Conservation (phyloP, 2,888 invertebrate species). For the Eupithecia abbreviata region DNA sequence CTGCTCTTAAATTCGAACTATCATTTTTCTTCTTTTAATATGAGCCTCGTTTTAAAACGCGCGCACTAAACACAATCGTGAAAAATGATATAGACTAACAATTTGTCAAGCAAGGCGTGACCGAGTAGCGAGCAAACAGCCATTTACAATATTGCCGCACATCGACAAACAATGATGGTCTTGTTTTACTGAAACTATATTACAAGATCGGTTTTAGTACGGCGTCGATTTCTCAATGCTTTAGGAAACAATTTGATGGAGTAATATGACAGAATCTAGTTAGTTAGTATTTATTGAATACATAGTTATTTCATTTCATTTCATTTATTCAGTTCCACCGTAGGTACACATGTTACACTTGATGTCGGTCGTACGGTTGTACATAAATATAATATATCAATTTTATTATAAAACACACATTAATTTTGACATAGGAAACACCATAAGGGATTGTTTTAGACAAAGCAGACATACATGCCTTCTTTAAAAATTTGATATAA, state of each 20-base stretch:
- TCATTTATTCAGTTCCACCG: too few species aligned
- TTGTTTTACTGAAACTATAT: neutral
- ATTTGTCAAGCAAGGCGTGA: slow-evolving; percentile 23
- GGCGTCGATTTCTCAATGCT: neutral
- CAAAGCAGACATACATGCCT: too few species aligned
- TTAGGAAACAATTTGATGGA: neutral
- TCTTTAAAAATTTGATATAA: too few species aligned
- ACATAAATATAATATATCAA: too few species aligned
- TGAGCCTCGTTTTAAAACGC: neutral
- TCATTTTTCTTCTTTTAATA: neutral
- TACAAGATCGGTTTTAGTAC: neutral
- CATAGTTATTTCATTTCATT: too few species aligned
- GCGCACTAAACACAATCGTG: slow-evolving; percentile 2
- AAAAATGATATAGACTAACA: slow-evolving; percentile 14
- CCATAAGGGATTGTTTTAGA: too few species aligned
- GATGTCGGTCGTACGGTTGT: too few species aligned
- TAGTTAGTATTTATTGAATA: too few species aligned
- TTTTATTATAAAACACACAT: too few species aligned
- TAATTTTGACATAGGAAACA: too few species aligned
- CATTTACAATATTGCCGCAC: slow-evolving; percentile 9
- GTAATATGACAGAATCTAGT: too few species aligned
- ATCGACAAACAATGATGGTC: slow-evolving; percentile 12
- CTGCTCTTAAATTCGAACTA: neutral
- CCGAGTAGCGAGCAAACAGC: slow-evolving; percentile 18
- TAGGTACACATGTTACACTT: too few species aligned